Evolutionary conservation across 2,888 invertebrate species (phyloP).

Genomic region (Sinhomidia bicolor): DNA sequence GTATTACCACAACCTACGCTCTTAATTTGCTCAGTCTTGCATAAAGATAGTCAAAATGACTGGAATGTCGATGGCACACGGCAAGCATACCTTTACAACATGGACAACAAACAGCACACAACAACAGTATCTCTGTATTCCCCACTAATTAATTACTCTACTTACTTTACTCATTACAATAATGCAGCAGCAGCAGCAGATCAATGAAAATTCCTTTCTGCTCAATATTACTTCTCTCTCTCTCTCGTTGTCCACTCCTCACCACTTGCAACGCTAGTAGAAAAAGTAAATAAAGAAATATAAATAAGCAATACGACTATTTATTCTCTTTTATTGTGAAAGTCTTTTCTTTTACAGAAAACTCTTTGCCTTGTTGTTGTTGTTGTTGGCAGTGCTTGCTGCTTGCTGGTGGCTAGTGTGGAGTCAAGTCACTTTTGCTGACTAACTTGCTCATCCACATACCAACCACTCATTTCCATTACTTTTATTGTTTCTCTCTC

Average conservation of each 20-base stretch:
- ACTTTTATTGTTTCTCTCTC: background rate
- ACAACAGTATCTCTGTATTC: background rate
- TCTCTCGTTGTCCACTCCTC: background rate
- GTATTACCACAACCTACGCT: too few relatives aligned
- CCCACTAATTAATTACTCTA: constrained; percentile 37
- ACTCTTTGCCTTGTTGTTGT: too few relatives aligned
- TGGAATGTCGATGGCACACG: constrained; percentile 51
- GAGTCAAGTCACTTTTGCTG: too few relatives aligned
- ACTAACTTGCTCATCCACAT: background rate
- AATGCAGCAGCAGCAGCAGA: too few relatives aligned
- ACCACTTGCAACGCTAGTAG: background rate
- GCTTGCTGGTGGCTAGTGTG: too few relatives aligned
- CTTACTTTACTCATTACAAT: too few relatives aligned
- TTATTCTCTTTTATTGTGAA: too few relatives aligned
- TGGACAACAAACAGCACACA: background rate
- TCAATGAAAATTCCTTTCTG: constrained; percentile 22
- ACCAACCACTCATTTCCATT: background rate
- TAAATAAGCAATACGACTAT: too few relatives aligned
- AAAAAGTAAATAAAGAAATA: too few relatives aligned
- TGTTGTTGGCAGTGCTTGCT: too few relatives aligned
- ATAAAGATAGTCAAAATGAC: constrained; percentile 65
- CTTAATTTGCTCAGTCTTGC: constrained; percentile 67
- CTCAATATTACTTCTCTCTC: background rate
- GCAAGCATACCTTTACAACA: constrained; percentile 20
- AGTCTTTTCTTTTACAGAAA: too few relatives aligned